Base-by-base conservation (phyloP, 2,797 vertebrate genomes). In the Rhinatrema bivittatum region DNA sequence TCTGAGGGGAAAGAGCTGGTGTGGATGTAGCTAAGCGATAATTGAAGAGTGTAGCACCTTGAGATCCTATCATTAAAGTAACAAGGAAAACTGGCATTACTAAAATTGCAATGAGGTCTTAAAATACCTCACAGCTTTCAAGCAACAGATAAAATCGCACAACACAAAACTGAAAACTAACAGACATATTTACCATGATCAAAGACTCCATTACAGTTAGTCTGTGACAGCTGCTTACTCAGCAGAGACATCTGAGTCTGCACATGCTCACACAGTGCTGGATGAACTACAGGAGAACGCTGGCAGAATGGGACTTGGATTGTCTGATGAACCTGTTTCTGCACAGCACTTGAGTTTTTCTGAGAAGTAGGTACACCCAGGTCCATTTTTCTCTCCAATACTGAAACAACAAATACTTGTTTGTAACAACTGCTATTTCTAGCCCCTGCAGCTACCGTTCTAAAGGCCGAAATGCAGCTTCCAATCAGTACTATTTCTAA, bases 161-260 rank as follows among this genome's bases (percentile, higher is more conserved):
- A 36, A 6, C 10, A 14, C 7, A 14, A 15, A 26, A 35, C 32
- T 6, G 26, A 14, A 15, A 26, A 35, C 32, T 6, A 26, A 24
- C 1, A 46, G 21, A 23, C 45, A 16, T n/a, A 68, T 77, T 68
- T 46, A 82, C 82, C 68, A 4, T 62, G 56, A 24, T 37, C 0
- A 48, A 69, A 35, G 39, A 50, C 56, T 42, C 53, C 32, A 2
- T 31, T 48, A 9, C 9, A 49, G 21, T 41, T 14, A 6, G n/a
- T 64, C 24, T 55, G 56, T 39, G 52, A 33, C 46, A 53, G 21
- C 5, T 65, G 62, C 22, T 39, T 46, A 37, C 57, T 65, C 36
- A 77, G 25, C 31, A 72, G 39, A 50, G 78, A 65, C 64, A 80
- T 79, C 16, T 82, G 81, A 25, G 79, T 76, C 20, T 81, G 78